A percentile compares a stretch with the other conserved stretches of the same genome.
Evolutionary conservation across 2,797 vertebrate species (phyloP).

Genomic region (Pangasius krempfi): DNA sequence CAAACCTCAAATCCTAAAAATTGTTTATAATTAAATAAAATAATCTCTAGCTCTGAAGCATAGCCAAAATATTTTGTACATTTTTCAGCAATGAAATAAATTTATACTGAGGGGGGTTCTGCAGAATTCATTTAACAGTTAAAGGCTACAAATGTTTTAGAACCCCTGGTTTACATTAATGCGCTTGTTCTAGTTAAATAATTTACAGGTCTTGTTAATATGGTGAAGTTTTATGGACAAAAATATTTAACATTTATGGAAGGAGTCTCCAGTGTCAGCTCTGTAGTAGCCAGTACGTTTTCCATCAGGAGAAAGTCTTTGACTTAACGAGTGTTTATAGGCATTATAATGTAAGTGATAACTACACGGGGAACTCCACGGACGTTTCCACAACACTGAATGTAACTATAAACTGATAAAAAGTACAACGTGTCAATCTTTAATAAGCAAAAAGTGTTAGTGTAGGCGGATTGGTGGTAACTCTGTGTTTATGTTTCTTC

Average conservation of each 20-base stretch:
- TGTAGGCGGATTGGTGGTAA: background rate
- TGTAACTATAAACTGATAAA: background rate
- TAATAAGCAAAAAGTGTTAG: background rate
- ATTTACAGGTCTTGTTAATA: background rate
- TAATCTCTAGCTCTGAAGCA: background rate
- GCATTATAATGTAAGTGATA: too few relatives aligned
- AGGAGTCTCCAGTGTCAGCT: background rate
- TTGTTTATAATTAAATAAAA: background rate
- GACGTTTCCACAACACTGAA: background rate
- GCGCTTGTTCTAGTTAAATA: background rate
- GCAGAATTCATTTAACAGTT: background rate
- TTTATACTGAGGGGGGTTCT: background rate
- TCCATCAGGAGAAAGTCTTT: background rate
- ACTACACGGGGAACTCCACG: too few relatives aligned
- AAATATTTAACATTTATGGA: background rate
- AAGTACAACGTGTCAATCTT: background rate
- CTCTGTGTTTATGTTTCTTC: background rate
- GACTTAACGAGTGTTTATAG: too few relatives aligned
- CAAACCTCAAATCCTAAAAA: background rate
- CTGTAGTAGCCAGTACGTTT: background rate
- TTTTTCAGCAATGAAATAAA: background rate
- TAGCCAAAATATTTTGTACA: background rate
- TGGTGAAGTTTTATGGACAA: background rate
- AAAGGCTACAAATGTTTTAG: background rate
- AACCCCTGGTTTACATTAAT: background rate